A percentile compares a stretch with the other conserved stretches of the same genome.
Conservation (phyloP, 2,888 invertebrate genomes). For the Oscheius sp. region DNA sequence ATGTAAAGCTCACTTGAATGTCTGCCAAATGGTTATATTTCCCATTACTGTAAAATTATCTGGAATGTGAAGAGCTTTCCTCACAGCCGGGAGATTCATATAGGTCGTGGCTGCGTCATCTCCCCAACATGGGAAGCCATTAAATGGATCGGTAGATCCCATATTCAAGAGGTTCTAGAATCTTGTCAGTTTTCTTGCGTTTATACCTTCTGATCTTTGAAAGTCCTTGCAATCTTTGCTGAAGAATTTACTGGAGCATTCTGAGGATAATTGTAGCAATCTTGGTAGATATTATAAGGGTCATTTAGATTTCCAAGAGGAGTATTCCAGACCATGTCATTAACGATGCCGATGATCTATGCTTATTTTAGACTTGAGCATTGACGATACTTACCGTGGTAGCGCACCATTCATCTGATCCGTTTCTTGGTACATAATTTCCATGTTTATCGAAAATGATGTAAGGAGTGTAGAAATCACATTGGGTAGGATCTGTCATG, state of each 20-base stretch:
- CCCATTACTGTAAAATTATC: neutral
- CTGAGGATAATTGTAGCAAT: slow-evolving; percentile 38
- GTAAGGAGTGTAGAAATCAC: slow-evolving; percentile 50
- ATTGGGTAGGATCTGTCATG: slow-evolving; percentile 40
- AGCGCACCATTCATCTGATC: slow-evolving; percentile 41
- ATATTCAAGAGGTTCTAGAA: slow-evolving; percentile 45
- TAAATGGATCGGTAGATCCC: slow-evolving; percentile 55
- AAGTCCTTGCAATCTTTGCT: neutral
- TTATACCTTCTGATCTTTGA: slow-evolving; percentile 7
- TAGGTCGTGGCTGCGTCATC: slow-evolving; percentile 55
- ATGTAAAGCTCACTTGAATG: slow-evolving; percentile 36
- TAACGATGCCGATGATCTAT: slow-evolving; percentile 40
- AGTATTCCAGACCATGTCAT: slow-evolving; percentile 42
- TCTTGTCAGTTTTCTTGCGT: neutral
- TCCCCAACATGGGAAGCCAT: slow-evolving; percentile 61
- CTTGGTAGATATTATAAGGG: slow-evolving; percentile 52
- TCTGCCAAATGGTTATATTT: slow-evolving; percentile 40
- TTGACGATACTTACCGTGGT: slow-evolving; percentile 24
- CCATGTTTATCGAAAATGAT: slow-evolving; percentile 43
- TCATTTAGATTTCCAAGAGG: too few species aligned
- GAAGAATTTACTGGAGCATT: neutral
- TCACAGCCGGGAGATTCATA: slow-evolving; percentile 61
- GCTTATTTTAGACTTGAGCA: neutral
- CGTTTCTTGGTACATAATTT: slow-evolving; percentile 33
- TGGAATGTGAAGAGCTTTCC: slow-evolving; percentile 61